Percentiles rank a stretch among this genome's conserved stretches.
phyloP scores from a whole-genome alignment of 1,140 invertebrate species.

The Panonychus citri region DNA sequence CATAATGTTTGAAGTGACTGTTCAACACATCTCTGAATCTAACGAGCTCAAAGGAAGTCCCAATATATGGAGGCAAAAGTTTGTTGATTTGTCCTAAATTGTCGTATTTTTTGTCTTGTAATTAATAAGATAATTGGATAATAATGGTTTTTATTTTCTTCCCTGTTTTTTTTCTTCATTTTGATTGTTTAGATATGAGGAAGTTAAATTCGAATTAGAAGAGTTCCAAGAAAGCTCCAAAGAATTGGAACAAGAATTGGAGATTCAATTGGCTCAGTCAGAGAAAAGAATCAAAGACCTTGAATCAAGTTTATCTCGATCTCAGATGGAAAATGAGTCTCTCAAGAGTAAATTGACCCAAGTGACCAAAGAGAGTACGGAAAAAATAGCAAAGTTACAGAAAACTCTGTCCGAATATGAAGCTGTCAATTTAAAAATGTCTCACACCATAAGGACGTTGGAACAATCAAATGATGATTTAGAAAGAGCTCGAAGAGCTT shows the following conservation, averaged over 20 bases:
- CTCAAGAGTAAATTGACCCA: conserved; percentile 53
- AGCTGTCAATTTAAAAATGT: conserved; percentile 42
- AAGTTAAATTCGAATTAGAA: conserved; percentile 35
- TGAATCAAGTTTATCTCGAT: conserved; percentile 42
- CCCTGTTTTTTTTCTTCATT: not conserved
- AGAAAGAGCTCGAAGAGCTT: conserved; percentile 73
- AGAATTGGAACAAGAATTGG: conserved; percentile 74
- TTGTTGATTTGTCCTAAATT: no score
- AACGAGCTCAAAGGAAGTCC: no score
- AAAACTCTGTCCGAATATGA: conserved; percentile 36
- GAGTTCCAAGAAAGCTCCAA: conserved; percentile 76
- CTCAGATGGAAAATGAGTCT: conserved; percentile 62
- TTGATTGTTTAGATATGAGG: conserved; percentile 22
- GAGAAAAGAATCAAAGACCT: conserved; percentile 68
- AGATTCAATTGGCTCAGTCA: conserved; percentile 64
- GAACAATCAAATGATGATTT: conserved; percentile 96
- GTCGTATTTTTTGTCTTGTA: no score
- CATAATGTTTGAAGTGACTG: no score
- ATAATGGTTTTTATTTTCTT: not conserved
- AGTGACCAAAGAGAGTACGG: conserved; percentile 42
- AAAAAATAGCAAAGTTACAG: conserved; percentile 49
- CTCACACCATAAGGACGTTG: conserved; percentile 66
- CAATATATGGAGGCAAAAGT: no score
- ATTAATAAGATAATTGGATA: no score
- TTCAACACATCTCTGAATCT: no score